Percentiles rank a stretch among this genome's conserved stretches.
These are phyloP conservation scores for Eutrigla gurnardus DNA, from an alignment of 2,797 vertebrate genomes.

Conservation along the genomic window DNA sequence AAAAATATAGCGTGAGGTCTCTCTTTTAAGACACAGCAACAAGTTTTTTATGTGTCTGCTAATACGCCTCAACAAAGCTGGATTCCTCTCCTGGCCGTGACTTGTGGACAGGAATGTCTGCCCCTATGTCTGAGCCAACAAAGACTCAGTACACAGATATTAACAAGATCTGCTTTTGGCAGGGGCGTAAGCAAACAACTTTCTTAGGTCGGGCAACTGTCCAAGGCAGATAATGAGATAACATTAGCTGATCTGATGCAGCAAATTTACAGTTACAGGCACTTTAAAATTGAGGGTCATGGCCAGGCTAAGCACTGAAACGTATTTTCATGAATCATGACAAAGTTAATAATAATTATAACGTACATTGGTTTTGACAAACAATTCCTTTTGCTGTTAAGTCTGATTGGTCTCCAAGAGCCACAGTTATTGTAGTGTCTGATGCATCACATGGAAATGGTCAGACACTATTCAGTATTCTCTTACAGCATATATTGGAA, in stretches of 20 bases:
- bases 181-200: neutral
- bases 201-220: neutral
- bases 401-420: neutral
- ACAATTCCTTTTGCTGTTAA: neutral
- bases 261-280: neutral
- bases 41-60: neutral
- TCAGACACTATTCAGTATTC: neutral
- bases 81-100: conserved; percentile 15
- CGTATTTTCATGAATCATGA: neutral
- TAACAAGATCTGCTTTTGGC: neutral
- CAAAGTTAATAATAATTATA: neutral
- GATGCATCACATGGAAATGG: neutral
- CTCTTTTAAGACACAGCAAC: conserved; percentile 10
- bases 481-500: neutral
- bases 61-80: neutral
- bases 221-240: neutral
- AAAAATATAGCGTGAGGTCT: neutral
- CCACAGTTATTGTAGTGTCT: neutral
- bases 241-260: conserved; percentile 4
- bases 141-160: neutral
- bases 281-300: neutral
- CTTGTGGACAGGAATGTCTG: neutral
- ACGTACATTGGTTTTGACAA: neutral
- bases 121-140: neutral
- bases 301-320: neutral